phyloP scores from a whole-genome alignment of 2,797 vertebrate species.

The Orientallactaga sibirica region DNA sequence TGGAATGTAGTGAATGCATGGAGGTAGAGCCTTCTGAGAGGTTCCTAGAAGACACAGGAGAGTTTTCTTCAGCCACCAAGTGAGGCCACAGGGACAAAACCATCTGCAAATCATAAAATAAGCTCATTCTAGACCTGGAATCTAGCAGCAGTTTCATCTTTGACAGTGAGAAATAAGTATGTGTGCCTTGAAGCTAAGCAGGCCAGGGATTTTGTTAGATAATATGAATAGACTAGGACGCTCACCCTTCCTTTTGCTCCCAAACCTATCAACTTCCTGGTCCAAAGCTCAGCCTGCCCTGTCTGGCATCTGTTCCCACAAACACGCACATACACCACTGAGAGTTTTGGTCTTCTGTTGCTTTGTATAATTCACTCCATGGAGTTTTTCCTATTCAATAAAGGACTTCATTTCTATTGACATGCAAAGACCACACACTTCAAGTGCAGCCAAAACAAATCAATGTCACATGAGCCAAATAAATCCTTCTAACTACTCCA shows the following conservation, averaged over 20 bases:
- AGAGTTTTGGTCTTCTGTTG: not conserved
- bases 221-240: not conserved
- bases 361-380: conserved; percentile 74
- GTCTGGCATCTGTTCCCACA: not conserved
- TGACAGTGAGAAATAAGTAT: not conserved
- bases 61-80: too few relatives aligned
- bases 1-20: too few relatives aligned
- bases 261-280: not conserved
- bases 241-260: not conserved
- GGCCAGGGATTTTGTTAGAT: not conserved
- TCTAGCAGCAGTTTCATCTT: not conserved
- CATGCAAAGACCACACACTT: conserved; percentile 87
- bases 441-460: conserved; percentile 89
- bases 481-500: conserved; percentile 80
- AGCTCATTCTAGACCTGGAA: not conserved
- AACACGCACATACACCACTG: not conserved
- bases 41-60: not conserved
- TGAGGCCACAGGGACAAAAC: not conserved
- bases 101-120: not conserved
- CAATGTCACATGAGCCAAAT: conserved; percentile 87
- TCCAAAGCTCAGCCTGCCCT: not conserved
- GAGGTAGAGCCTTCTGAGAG: not conserved
- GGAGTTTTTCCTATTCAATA: conserved; percentile 82
- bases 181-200: not conserved
- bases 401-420: conserved; percentile 86